A percentile compares a stretch with the other conserved stretches of the same genome.
These are phyloP conservation scores for Ormia ochracea DNA, from an alignment of 2,888 invertebrate species.

Conservation along the genomic window DNA sequence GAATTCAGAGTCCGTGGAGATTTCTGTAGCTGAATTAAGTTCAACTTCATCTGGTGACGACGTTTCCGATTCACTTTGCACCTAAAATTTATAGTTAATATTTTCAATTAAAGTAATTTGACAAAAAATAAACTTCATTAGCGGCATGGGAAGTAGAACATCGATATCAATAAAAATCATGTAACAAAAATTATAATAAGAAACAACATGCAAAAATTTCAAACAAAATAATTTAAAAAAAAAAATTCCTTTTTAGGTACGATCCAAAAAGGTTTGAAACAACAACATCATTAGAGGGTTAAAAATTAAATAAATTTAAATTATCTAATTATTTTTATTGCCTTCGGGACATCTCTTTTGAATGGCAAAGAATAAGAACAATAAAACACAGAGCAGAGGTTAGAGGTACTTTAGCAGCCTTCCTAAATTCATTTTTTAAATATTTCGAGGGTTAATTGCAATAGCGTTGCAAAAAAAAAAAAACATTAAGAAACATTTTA, in stretches of 20 bases:
- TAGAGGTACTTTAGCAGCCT: slow-evolving; percentile 48
- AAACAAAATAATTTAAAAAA: slow-evolving; percentile 25
- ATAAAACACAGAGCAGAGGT: slow-evolving; percentile 36
- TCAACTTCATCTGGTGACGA: slow-evolving; percentile 84
- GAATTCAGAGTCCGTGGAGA: slow-evolving; percentile 94
- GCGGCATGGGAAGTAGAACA: slow-evolving; percentile 9
- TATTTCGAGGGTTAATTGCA: slow-evolving; percentile 47
- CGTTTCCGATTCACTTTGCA: slow-evolving; percentile 81
- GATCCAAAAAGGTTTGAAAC: slow-evolving; percentile 76
- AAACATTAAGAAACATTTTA: slow-evolving; percentile 38
- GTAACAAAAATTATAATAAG: slow-evolving; percentile 25
- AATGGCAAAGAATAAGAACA: background rate
- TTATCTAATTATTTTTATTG: background rate
- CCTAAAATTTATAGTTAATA: slow-evolving; percentile 76
- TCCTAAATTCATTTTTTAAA: slow-evolving; percentile 21
- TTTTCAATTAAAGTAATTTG: background rate
- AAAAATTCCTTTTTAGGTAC: slow-evolving; percentile 75
- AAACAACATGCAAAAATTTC: slow-evolving; percentile 43
- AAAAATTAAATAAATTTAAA: slow-evolving; percentile 47
- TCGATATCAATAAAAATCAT: slow-evolving; percentile 6
- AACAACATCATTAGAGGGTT: slow-evolving; percentile 42
- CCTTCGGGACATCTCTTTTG: background rate
- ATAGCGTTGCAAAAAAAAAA: slow-evolving; percentile 50
- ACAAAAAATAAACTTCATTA: background rate
- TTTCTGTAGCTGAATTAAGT: slow-evolving; percentile 92